Percentiles rank a stretch among this genome's conserved stretches.
Conservation (phyloP, 2,113 vertebrate genomes). For the Microcebus tavaratra region DNA sequence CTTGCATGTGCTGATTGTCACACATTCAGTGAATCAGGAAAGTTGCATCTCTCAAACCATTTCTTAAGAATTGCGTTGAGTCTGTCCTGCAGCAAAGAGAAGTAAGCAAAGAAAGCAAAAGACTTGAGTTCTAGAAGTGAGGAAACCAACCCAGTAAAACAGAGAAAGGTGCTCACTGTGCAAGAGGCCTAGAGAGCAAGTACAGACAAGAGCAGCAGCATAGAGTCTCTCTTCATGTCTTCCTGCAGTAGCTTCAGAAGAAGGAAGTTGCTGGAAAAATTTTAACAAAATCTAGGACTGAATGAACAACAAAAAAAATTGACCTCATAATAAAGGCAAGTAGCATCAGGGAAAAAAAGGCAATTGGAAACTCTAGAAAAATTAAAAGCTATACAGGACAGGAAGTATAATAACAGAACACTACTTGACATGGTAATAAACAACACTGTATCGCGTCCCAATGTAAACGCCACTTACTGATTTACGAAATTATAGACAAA, state of each 20-base stretch:
- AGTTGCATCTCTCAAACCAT: neutral
- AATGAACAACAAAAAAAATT: neutral
- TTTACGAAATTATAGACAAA: slow-evolving; percentile 17
- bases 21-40: neutral
- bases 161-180: no score
- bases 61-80: neutral
- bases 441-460: neutral
- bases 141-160: neutral
- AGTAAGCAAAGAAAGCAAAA: neutral
- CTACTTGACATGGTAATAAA: neutral
- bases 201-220: neutral
- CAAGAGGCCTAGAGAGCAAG: neutral
- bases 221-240: neutral
- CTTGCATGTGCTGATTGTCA: neutral
- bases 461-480: neutral
- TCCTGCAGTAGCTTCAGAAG: neutral
- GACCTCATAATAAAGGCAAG: neutral
- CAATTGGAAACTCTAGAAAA: neutral
- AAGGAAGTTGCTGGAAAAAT: neutral
- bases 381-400: neutral
- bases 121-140: neutral
- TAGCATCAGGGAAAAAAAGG: neutral
- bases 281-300: neutral
- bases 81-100: neutral
- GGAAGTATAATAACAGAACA: neutral